Evolutionary conservation across 2,797 vertebrate genomes (phyloP), one percentile per base, ranked within the genome.

Genomic region (Thunnus albacares): DNA sequence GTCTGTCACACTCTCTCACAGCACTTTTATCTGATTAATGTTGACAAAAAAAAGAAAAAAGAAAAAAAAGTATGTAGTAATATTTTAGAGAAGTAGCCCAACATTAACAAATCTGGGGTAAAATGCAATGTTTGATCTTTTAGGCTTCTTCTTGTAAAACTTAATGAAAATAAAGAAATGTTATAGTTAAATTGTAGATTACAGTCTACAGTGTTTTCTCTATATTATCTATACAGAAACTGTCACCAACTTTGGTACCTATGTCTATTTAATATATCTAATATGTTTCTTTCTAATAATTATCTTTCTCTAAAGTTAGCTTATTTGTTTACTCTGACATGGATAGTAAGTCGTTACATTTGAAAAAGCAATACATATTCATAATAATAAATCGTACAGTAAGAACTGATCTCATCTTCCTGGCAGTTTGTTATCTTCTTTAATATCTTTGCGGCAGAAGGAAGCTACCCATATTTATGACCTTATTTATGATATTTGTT

Each of bases 201-300:
- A 55, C 17, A 33, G 13, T 77, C 26, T 28, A 1, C 1, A 5
- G 4, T 20, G 38, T 30, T 11, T 75, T 60, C 12, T 53, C 14
- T 62, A n/a, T 41, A 51, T 30, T 35, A 51, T 0, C 24, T 12
- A 33, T 20, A 71, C 15, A 64, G 12, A 64, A 55, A 13, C 6
- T 14, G n/a, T 17, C 47, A 18, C 18, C n/a, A 9, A 18, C 3
- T n/a, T 74, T 69, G 9, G 1, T 30, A 57, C 4, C 3, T 60
- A 18, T 51, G 59, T 52, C 41, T 77, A 47, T 80, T 65, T 70
- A 71, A 80, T 62, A 62, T 60, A 62, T 75, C 13, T 71, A 60
- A 56, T 76, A 70, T 63, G 67, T 58, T 15, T 77, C 2, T 38
- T 45, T 71, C 30, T 55, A 35, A 65, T 15, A 55, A 58, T 67